These are phyloP conservation scores for Tridacna crocea DNA, from an alignment of 2,888 invertebrate species.

Conservation along the genomic window DNA sequence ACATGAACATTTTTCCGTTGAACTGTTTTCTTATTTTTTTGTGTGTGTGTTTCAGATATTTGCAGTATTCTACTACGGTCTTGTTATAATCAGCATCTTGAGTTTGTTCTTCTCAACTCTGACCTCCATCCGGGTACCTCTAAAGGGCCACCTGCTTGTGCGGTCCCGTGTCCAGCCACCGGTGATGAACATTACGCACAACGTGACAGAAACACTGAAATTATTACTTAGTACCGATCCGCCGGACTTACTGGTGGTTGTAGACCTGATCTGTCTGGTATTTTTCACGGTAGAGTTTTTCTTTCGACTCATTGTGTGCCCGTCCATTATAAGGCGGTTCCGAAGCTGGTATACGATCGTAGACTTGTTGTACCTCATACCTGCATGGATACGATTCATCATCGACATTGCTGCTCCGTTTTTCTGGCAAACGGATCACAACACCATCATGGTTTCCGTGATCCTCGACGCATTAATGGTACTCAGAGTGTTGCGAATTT, in stretches of 20 bases:
- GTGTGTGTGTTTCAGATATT: constrained; percentile 70
- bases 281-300: constrained; percentile 69
- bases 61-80: constrained; percentile 66
- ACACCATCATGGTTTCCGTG: constrained; percentile 45
- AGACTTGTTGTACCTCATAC: constrained; percentile 68
- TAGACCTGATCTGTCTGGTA: constrained; percentile 64
- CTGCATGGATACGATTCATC: constrained; percentile 63
- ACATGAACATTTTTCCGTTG: no score
- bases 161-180: constrained; percentile 33
- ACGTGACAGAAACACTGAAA: constrained; percentile 52
- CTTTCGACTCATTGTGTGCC: constrained; percentile 62
- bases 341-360: constrained; percentile 56
- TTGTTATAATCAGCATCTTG: constrained; percentile 68
- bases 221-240: constrained; percentile 60
- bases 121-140: constrained; percentile 63
- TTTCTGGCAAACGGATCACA: constrained; percentile 54
- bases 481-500: constrained; percentile 68
- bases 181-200: constrained; percentile 22
- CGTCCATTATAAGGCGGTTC: constrained; percentile 54
- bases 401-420: constrained; percentile 50
- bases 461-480: constrained; percentile 62
- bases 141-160: constrained; percentile 35
- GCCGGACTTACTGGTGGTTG: constrained; percentile 53
- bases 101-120: constrained; percentile 70
- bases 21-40: not conserved